Evolutionary conservation across 2,113 vertebrate genomes (phyloP), one percentile per base, ranked within the genome.

Genomic region (Aphelocoma coerulescens): DNA sequence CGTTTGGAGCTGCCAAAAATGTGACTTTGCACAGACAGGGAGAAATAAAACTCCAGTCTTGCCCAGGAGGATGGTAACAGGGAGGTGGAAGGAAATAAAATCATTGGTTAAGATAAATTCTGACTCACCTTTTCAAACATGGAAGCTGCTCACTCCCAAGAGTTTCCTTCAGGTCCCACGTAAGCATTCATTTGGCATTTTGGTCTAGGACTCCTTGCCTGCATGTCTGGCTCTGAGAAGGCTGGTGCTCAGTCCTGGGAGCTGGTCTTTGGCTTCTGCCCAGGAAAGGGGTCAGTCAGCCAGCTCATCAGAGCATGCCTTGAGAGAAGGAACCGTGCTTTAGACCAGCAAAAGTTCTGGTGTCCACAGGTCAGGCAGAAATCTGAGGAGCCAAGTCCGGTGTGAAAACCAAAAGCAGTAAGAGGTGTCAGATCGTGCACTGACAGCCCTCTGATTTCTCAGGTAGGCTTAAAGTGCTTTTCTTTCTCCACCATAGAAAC

Each of bases 201-300:
- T 1, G 7, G 13, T 76, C 75, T 19, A 21, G 54, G 27, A 3
- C 32, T 62, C n/a, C 8, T 15, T 33, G 23, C 5, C 46, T 68
- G 39, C 19, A 4, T 51, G 16, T 43, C 62, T 71, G 66, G n/a
- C 32, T 68, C 62, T 0, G 0, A 20, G 46, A 26, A 49, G 28
- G 30, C 3, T 20, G 49, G 3, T 37, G 37, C 16, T 74, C 35
- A 26, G 7, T 71, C 33, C 54, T 65, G 35, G 54, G 27, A 63
- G 39, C 69, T 85, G 44, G 4, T 30, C 33, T 7, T 48, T 49
- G 52, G 17, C 12, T 75, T 67, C 39, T 68, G 5, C 71, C 74
- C 62, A 41, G 68, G 16, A 51, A 21, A 57, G 55, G 6, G 16
- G 5, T 58, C 44, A 11, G 46, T 44, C 8, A 4, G 13, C 26